phyloP scores from a whole-genome alignment of 2,888 invertebrate species.

The Limnephilus rhombicus region DNA sequence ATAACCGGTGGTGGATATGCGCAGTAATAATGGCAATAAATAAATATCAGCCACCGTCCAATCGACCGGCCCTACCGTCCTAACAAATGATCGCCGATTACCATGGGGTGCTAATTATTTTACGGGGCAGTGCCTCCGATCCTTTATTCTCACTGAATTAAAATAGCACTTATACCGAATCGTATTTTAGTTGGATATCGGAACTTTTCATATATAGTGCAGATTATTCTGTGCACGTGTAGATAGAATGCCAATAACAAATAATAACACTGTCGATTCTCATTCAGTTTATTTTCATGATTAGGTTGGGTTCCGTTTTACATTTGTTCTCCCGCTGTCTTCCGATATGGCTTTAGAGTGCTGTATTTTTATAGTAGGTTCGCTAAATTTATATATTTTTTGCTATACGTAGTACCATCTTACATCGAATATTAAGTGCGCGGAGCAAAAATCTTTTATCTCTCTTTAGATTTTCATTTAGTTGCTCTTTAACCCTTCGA shows the following conservation, averaged over 20 bases:
- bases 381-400: not conserved
- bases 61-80: conserved; percentile 50
- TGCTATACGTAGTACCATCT: no score
- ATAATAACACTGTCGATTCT: not conserved
- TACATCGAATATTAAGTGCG: no score
- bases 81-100: conserved; percentile 54
- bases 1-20: conserved; percentile 62
- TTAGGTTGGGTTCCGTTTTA: not conserved
- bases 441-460: no score
- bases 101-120: conserved; percentile 62
- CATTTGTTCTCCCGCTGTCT: not conserved
- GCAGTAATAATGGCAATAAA: conserved; percentile 55
- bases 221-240: not conserved
- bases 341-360: not conserved
- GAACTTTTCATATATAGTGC: no score
- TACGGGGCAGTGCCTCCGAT: conserved; percentile 36
- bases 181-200: not conserved
- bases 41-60: conserved; percentile 58
- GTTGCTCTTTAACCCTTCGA: no score
- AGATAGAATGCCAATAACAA: not conserved
- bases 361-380: not conserved
- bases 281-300: not conserved
- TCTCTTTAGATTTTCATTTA: no score
- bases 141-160: not conserved
- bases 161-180: not conserved